These are phyloP conservation scores for Archips crataeganus DNA, from an alignment of 2,888 invertebrate genomes.

Conservation along the genomic window DNA sequence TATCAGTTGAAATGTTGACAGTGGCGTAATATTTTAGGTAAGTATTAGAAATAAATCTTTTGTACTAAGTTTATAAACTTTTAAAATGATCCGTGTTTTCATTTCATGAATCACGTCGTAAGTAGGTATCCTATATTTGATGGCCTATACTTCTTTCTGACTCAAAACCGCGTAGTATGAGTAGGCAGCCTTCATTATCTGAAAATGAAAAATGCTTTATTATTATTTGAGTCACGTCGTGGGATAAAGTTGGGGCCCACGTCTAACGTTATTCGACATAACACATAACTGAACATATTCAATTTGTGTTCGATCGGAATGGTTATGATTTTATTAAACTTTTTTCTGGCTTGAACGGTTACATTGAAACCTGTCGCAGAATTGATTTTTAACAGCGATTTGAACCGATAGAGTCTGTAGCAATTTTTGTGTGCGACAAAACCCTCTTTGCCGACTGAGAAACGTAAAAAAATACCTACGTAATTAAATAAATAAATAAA, in stretches of 20 bases:
- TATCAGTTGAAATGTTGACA: constrained; percentile 36
- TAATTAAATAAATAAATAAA: too few relatives aligned
- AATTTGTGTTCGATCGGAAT: constrained; percentile 32
- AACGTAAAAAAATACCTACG: background rate
- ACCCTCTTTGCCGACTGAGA: background rate
- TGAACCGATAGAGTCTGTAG: background rate
- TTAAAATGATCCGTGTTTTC: constrained; percentile 22
- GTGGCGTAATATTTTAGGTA: constrained; percentile 26
- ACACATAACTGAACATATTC: constrained; percentile 41
- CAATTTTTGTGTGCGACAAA: background rate
- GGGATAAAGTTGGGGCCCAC: constrained; percentile 26
- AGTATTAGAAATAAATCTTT: constrained; percentile 40
- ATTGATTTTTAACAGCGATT: background rate
- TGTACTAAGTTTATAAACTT: constrained; percentile 42
- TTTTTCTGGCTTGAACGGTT: background rate
- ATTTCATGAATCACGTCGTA: constrained; percentile 15
- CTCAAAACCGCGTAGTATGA: constrained; percentile 74
- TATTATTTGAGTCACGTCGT: constrained; percentile 37
- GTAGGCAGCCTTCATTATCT: constrained; percentile 79
- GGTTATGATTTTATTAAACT: constrained; percentile 21
- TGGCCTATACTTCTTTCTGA: constrained; percentile 57
- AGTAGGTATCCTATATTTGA: background rate
- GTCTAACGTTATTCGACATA: constrained; percentile 31
- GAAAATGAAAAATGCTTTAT: constrained; percentile 54
- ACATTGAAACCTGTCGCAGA: background rate